These are phyloP conservation scores for Onychomys leucogaster DNA, from an alignment of 2,797 vertebrate genomes.

Conservation along the genomic window DNA sequence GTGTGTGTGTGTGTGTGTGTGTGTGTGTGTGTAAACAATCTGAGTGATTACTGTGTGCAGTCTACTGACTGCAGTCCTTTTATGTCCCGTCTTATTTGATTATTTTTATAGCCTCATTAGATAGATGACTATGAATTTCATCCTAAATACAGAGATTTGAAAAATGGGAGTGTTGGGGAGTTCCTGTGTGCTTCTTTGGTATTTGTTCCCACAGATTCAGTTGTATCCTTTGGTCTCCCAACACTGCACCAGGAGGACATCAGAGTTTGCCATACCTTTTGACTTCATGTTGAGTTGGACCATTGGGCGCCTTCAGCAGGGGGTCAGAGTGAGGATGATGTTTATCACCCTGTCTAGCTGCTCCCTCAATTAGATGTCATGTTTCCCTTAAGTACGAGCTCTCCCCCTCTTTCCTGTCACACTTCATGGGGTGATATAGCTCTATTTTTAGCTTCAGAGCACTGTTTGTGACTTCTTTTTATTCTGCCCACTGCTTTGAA, in stretches of 20 bases:
- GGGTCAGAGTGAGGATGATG: background rate
- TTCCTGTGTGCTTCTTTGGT: background rate
- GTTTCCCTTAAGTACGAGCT: background rate
- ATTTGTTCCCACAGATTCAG: background rate
- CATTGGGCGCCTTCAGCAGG: background rate
- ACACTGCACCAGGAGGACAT: background rate
- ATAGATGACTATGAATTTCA: background rate
- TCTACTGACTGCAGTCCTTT: background rate
- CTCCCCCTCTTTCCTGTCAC: background rate
- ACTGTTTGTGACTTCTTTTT: background rate
- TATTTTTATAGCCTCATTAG: constrained; percentile 22
- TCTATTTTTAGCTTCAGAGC: background rate
- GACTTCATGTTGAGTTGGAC: background rate
- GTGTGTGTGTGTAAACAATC: background rate
- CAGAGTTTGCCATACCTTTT: background rate
- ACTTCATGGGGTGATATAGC: background rate
- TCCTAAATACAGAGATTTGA: constrained; percentile 5
- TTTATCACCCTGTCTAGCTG: background rate
- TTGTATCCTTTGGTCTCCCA: background rate
- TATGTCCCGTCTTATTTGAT: background rate
- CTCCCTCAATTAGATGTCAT: background rate
- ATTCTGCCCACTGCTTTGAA: constrained; percentile 4
- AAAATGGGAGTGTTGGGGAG: background rate
- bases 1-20: background rate
- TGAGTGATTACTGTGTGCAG: background rate